These are phyloP conservation scores for Cetoscarus ocellatus DNA, from an alignment of 2,797 vertebrate genomes.

Conservation along the genomic window DNA sequence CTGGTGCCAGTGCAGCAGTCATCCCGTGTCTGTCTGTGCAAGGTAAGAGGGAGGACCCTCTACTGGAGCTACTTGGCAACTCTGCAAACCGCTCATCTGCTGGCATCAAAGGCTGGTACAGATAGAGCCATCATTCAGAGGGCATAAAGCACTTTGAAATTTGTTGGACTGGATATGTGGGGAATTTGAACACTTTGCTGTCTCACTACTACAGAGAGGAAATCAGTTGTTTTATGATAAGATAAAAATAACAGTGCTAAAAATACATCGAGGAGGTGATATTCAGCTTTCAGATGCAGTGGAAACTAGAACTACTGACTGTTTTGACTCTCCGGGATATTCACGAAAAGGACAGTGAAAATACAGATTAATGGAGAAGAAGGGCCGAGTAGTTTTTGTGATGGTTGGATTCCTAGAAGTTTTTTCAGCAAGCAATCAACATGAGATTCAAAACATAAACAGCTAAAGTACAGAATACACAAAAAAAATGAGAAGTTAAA, in stretches of 20 bases:
- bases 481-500: too few species aligned
- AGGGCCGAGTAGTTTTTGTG: too few species aligned
- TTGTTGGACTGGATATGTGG: conserved; percentile 21
- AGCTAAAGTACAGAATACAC: too few species aligned
- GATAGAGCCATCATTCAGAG: conserved; percentile 34
- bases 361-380: too few species aligned
- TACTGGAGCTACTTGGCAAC: conserved; percentile 50
- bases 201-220: conserved; percentile 4
- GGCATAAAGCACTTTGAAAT: conserved; percentile 22
- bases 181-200: conserved; percentile 6
- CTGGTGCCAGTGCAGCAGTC: conserved; percentile 68
- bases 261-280: conserved; percentile 2
- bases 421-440: too few species aligned
- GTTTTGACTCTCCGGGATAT: too few species aligned
- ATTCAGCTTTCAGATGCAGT: not conserved
- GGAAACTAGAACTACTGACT: conserved; percentile 2
- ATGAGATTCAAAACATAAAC: too few species aligned
- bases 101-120: conserved; percentile 35
- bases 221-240: conserved; percentile 27
- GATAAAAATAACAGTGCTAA: conserved; percentile 23
- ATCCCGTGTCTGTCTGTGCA: conserved; percentile 54
- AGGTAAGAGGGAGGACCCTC: conserved; percentile 50
- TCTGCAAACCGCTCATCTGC: conserved; percentile 44
- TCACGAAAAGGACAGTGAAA: too few species aligned
- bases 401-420: too few species aligned